These are phyloP conservation scores for Crocodylus rhombifer DNA, from an alignment of 2,797 vertebrate species.

Conservation along the genomic window DNA sequence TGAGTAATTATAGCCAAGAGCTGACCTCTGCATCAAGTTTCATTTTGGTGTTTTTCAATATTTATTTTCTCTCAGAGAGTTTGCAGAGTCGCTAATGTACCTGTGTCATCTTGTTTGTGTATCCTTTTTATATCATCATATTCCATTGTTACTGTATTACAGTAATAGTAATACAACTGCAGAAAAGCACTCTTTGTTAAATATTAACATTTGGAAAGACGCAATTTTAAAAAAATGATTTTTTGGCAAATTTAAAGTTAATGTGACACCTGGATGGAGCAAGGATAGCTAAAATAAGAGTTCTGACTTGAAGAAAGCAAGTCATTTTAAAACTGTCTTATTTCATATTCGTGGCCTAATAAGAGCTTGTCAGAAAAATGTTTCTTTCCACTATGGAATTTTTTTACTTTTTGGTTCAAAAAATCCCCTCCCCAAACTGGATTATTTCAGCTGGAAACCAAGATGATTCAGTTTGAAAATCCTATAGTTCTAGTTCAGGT, in stretches of 20 bases:
- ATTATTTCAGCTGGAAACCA: too few relatives aligned
- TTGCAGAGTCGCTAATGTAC: background rate
- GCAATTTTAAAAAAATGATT: background rate
- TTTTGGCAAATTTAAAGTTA: background rate
- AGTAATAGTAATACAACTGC: background rate
- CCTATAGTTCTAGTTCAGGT: background rate
- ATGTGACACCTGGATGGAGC: background rate
- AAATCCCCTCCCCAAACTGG: too few relatives aligned
- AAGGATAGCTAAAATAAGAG: background rate
- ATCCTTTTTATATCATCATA: background rate
- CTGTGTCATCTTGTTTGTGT: background rate
- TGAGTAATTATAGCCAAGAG: background rate
- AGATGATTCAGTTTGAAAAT: too few relatives aligned
- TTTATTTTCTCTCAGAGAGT: background rate
- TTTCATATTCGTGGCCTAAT: background rate
- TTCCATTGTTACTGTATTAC: too few relatives aligned
- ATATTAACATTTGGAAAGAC: background rate
- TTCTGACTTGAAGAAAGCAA: background rate
- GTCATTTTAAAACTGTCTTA: fast-evolving
- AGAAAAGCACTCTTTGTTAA: background rate
- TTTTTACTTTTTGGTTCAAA: background rate
- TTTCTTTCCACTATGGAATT: background rate
- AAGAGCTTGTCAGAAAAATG: background rate
- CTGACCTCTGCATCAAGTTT: background rate
- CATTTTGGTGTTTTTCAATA: background rate